phyloP scores from a whole-genome alignment of 2,113 vertebrate species.

The Passer domesticus region DNA sequence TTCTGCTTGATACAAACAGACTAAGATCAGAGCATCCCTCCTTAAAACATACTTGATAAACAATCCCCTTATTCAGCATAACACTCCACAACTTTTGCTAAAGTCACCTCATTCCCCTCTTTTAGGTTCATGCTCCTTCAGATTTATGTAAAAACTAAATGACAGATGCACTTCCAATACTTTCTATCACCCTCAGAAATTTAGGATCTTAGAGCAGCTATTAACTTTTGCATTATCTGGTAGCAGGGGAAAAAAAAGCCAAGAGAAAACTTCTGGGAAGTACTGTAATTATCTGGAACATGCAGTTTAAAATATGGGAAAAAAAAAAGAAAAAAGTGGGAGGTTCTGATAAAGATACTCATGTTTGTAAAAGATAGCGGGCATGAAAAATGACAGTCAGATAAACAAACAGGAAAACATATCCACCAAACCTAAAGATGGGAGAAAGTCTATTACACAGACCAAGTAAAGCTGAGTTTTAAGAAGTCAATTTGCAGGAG shows the following conservation, averaged over 20 bases:
- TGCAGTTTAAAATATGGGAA: neutral
- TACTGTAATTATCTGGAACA: conserved; percentile 34
- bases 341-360: conserved; percentile 34
- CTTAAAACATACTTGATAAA: neutral
- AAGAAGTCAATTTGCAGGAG: neutral
- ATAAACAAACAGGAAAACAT: conserved; percentile 29
- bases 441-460: neutral
- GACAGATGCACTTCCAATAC: neutral
- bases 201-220: neutral
- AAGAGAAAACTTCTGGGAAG: neutral
- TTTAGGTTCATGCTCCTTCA: neutral
- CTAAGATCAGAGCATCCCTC: neutral
- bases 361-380: conserved; percentile 48
- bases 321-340: neutral
- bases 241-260: neutral
- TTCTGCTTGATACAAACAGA: neutral
- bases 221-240: neutral
- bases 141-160: neutral
- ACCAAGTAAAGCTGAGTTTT: neutral
- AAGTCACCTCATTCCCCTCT: neutral
- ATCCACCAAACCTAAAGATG: neutral
- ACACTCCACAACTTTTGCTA: neutral
- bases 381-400: neutral
- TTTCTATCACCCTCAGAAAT: neutral
- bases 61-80: neutral